Evolutionary conservation across 2,888 invertebrate genomes (phyloP), one percentile per base, ranked within the genome.

Genomic region (Platynereis dumerilii): DNA sequence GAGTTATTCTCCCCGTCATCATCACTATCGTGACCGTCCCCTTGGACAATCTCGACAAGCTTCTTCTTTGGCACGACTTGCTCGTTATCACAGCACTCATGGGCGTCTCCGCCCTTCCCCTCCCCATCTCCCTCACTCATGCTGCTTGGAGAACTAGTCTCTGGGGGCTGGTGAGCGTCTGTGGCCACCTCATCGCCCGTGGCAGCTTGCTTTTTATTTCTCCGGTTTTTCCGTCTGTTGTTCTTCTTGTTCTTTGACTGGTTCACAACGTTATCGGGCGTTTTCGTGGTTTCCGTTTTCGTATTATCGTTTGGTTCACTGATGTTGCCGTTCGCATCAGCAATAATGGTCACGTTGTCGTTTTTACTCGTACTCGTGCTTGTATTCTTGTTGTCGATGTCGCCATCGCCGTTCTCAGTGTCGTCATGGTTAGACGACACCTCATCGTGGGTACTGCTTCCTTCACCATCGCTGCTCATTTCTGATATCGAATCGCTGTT

Each of bases 401-500:
- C 34, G 5, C 34, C 34, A 12, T 34, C 12, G 34, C n/a, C 48
- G 48, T 48, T 48, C 5, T 48, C 48, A 10, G 7, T 7, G 7
- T 10, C 10, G 3, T 20, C 48, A 20, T 48, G 20, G 17, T n/a
- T n/a, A 22, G 48, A 48, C 22, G 39, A 48, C 22, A 34, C 62
- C 2, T 55, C 48, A 2, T 45, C 63, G 27, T 20, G 22, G 1
- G 44, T 28, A 15, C n/a, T 45, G 26, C 44, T n/a, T 1, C 3
- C 63, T 12, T 24, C 56, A 5, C 28, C 44, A n/a, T 68, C 68
- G 26, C 66, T 58, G 60, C 65, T 66, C 15, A 54, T 57, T 24
- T 48, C 53, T 22, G 42, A 42, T 22, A 27, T 42, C 2, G 69
- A 69, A 7, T 65, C 69, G 29, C 56, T 64, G 39, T 63, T 69